Evolutionary conservation across 1,140 invertebrate species (phyloP).

Genomic region (Dermatophagoides farinae): DNA sequence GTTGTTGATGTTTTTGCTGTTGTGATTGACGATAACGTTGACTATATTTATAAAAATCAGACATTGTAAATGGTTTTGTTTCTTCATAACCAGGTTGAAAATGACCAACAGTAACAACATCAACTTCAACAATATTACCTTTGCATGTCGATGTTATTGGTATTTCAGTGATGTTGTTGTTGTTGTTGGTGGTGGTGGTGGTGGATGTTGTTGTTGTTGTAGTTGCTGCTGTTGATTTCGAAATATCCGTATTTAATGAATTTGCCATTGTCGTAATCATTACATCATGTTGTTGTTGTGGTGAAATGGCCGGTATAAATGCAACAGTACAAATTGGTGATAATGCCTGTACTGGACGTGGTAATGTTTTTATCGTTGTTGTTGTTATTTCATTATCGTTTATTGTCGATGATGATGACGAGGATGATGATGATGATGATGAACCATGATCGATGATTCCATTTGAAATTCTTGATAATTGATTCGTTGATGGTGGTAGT

Average conservation of each 20-base stretch:
- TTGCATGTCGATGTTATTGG: slow-evolving; percentile 9
- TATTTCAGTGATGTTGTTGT: slow-evolving; percentile 27
- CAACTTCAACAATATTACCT: slow-evolving; percentile 23
- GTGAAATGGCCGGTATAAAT: neutral
- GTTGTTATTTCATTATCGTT: neutral
- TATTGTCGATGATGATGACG: slow-evolving; percentile 15
- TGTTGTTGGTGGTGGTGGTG: slow-evolving; percentile 25
- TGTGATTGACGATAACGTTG: slow-evolving; percentile 48
- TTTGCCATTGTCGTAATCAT: neutral
- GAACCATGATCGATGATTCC: neutral
- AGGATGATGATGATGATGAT: slow-evolving; percentile 10
- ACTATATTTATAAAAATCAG: slow-evolving; percentile 91
- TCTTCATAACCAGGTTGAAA: slow-evolving; percentile 79
- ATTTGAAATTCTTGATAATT: neutral
- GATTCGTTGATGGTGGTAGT: neutral
- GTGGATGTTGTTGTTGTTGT: slow-evolving; percentile 37
- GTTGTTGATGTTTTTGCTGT: neutral
- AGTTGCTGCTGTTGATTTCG: slow-evolving; percentile 10
- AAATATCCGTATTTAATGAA: neutral
- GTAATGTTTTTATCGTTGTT: neutral
- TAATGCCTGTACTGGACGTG: neutral
- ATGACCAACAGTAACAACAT: slow-evolving; percentile 59
- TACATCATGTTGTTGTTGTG: neutral
- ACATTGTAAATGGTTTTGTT: slow-evolving; percentile 86
- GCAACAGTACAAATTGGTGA: neutral